These are phyloP conservation scores for Caenorhabditis inopinata DNA, from an alignment of 1,140 invertebrate species.

Conservation along the genomic window DNA sequence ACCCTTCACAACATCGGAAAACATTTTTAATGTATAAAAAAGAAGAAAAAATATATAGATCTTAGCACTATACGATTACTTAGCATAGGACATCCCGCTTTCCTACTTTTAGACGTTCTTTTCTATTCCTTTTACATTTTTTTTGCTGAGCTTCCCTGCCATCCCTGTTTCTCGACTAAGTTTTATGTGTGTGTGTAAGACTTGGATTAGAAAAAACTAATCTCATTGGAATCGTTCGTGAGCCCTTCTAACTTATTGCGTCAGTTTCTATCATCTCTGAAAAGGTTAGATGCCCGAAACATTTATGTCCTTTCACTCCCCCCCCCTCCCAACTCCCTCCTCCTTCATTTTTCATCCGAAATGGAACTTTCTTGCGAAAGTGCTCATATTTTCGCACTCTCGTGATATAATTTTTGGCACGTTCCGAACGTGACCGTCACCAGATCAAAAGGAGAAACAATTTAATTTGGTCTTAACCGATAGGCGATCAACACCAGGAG, in stretches of 20 bases:
- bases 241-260: background rate
- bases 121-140: background rate
- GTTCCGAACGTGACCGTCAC: conserved; percentile 15
- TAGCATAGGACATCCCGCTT: conserved; percentile 14
- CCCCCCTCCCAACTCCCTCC: background rate
- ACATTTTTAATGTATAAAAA: background rate
- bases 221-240: conserved; percentile 26
- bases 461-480: background rate
- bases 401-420: background rate
- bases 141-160: background rate
- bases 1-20: background rate
- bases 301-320: background rate
- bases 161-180: background rate
- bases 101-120: conserved; percentile 22
- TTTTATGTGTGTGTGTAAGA: background rate
- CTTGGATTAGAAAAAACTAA: conserved; percentile 27
- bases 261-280: background rate
- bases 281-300: conserved; percentile 13
- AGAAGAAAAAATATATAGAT: background rate
- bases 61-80: background rate
- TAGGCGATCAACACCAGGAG: conserved; percentile 9
- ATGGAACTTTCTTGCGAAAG: background rate
- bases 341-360: too few species aligned
- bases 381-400: background rate
- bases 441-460: background rate